Percentiles rank a stretch among this genome's conserved stretches.
These are phyloP conservation scores for Chloebia gouldiae DNA, from an alignment of 2,113 vertebrate genomes.

Conservation along the genomic window DNA sequence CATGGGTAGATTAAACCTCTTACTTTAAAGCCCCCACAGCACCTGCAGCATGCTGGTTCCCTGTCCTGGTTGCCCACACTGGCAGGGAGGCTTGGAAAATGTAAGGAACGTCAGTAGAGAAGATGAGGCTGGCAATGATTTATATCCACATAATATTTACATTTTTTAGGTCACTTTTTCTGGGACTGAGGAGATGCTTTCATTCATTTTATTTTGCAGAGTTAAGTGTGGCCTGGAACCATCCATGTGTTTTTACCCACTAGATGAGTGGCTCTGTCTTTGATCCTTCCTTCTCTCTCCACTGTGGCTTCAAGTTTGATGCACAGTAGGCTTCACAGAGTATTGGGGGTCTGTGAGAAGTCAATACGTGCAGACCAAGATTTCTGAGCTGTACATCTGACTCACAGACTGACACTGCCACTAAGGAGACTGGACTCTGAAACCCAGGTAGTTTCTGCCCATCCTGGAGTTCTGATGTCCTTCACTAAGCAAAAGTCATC, in stretches of 20 bases:
- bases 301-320: background rate
- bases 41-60: background rate
- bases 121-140: background rate
- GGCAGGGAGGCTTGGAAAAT: background rate
- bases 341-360: background rate
- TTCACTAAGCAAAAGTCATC: background rate
- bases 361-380: rapidly evolving
- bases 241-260: background rate
- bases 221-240: background rate
- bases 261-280: background rate
- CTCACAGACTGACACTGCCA: background rate
- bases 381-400: background rate
- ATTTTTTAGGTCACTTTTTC: background rate
- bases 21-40: background rate
- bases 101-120: background rate
- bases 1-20: background rate
- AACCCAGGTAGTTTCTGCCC: background rate
- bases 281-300: background rate
- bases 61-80: background rate
- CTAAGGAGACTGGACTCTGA: background rate
- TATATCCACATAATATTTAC: background rate
- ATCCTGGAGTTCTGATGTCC: background rate
- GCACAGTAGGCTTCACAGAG: background rate
- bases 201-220: background rate
- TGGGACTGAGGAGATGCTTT: background rate